Percentiles rank a stretch among this genome's conserved stretches.
Evolutionary conservation across 2,797 vertebrate genomes (phyloP).

Genomic region (Acipenser transmontanus): DNA sequence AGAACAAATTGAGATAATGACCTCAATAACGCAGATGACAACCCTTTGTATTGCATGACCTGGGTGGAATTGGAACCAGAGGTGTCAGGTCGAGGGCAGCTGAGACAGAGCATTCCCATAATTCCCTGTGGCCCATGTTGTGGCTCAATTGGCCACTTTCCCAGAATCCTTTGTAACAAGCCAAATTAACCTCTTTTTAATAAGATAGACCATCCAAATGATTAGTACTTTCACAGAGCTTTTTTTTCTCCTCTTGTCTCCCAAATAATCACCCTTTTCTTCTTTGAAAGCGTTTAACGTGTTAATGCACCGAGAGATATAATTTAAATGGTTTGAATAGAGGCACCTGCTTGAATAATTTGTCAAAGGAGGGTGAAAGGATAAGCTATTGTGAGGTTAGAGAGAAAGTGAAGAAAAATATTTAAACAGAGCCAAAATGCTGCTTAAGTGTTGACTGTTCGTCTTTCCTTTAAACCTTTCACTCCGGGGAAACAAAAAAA

Average conservation of each 20-base stretch:
- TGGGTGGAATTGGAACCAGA: neutral
- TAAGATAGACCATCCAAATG: constrained; percentile 48
- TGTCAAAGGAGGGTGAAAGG: too few relatives aligned
- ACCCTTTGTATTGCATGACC: constrained; percentile 4
- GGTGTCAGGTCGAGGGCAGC: constrained; percentile 22
- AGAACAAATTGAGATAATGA: too few relatives aligned
- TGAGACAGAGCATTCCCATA: constrained; percentile 23
- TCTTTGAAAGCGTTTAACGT: constrained; percentile 30
- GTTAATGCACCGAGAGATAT: constrained; percentile 35
- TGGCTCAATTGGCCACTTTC: constrained; percentile 32
- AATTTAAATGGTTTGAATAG: constrained; percentile 13
- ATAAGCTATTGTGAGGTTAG: too few relatives aligned
- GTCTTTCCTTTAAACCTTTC: too few relatives aligned
- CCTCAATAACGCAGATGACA: too few relatives aligned
- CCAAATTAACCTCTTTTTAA: constrained; percentile 47
- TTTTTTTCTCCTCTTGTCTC: constrained; percentile 6
- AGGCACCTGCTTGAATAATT: constrained; percentile 9
- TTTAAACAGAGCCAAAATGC: too few relatives aligned
- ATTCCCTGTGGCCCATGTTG: constrained; percentile 22
- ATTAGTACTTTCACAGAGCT: constrained; percentile 32
- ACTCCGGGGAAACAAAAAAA: too few relatives aligned
- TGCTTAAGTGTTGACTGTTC: too few relatives aligned
- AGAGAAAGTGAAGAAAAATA: too few relatives aligned
- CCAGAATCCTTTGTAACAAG: constrained; percentile 46
- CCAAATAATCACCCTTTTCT: constrained; percentile 25